Conservation (phyloP, 2,797 vertebrate genomes). For the Hemitrygon akajei region DNA sequence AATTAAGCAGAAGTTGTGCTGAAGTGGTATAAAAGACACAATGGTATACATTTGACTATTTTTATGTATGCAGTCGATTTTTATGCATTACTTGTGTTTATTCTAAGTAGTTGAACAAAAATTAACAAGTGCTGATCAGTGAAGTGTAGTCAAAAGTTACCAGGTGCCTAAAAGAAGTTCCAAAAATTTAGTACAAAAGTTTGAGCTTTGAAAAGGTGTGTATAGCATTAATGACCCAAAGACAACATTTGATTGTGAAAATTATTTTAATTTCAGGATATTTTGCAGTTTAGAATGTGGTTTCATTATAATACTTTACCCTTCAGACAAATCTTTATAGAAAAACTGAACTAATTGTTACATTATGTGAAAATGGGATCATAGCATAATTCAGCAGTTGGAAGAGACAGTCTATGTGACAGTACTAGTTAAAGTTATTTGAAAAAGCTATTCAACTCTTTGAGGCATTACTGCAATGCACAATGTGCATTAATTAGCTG, state of each 20-base stretch:
- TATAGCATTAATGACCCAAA: neutral
- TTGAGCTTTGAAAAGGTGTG: neutral
- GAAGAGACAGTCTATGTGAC: neutral
- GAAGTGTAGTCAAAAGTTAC: neutral
- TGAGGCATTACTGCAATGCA: neutral
- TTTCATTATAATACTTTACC: no score
- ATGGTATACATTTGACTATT: neutral
- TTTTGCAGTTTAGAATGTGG: constrained; percentile 20
- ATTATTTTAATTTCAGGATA: neutral
- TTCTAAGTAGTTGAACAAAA: neutral
- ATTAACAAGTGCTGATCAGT: constrained; percentile 6
- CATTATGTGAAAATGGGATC: neutral
- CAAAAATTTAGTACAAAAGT: neutral
- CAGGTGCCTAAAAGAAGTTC: neutral
- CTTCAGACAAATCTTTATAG: neutral
- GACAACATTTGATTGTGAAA: constrained; percentile 6
- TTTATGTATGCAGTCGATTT: neutral
- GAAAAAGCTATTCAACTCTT: neutral
- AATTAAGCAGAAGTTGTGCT: neutral
- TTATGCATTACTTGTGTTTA: neutral
- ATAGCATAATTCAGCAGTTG: neutral
- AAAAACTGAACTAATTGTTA: neutral
- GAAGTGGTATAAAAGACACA: neutral
- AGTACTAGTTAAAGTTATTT: neutral
- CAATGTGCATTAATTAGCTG: neutral